These are phyloP conservation scores for Strigamia crassipes DNA, from an alignment of 2,888 invertebrate species.

Conservation along the genomic window DNA sequence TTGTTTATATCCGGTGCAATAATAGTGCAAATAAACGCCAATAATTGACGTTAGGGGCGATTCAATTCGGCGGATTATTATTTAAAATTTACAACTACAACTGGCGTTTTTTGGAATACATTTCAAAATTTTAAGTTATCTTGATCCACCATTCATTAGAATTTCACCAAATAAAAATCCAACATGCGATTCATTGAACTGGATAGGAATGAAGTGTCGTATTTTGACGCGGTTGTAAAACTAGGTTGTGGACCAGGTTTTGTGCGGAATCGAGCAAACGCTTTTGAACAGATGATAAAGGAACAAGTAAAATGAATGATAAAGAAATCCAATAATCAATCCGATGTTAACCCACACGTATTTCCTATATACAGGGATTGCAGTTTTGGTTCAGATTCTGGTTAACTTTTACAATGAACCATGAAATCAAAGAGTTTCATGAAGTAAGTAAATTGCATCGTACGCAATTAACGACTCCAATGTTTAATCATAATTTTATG, in stretches of 20 bases:
- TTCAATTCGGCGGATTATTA: background rate
- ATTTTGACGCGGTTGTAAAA: background rate
- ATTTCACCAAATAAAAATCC: background rate
- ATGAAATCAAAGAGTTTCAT: background rate
- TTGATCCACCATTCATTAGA: background rate
- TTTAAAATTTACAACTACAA: background rate
- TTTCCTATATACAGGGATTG: background rate
- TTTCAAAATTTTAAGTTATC: background rate
- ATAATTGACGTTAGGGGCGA: background rate
- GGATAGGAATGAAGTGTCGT: background rate
- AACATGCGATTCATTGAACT: background rate
- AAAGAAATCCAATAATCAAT: background rate
- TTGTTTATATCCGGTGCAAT: background rate
- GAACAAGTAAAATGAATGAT: background rate
- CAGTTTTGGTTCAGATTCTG: conserved; percentile 19
- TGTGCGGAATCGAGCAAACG: background rate
- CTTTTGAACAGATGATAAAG: background rate
- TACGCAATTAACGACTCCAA: background rate
- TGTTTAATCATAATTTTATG: background rate
- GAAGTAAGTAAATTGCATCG: background rate
- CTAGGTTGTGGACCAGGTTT: background rate
- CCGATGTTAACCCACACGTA: background rate
- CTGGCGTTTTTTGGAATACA: no score
- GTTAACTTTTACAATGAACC: background rate
- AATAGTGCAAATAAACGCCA: background rate